These are phyloP conservation scores for Tragelaphus strepsiceros DNA, from an alignment of 2,113 vertebrate species.

Conservation along the genomic window DNA sequence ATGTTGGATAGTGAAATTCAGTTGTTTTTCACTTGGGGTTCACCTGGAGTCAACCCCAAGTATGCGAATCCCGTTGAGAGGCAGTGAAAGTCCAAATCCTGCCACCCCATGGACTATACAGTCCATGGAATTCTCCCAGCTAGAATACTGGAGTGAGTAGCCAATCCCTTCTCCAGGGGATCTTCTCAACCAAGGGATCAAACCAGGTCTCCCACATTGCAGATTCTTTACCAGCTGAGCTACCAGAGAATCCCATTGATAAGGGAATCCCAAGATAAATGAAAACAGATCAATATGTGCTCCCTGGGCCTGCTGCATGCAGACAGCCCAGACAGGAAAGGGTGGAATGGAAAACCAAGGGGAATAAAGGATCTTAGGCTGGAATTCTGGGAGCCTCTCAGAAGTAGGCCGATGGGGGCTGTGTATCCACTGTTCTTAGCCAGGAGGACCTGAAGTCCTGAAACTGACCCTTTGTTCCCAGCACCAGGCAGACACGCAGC, in stretches of 20 bases:
- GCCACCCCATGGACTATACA: background rate
- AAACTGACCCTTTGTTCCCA: background rate
- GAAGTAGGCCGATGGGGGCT: background rate
- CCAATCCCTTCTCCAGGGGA: background rate
- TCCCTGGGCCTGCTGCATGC: background rate
- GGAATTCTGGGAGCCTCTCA: background rate
- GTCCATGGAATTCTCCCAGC: background rate
- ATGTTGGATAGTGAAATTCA: background rate
- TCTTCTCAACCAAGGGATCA: background rate
- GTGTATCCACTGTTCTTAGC: background rate
- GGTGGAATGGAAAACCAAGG: background rate
- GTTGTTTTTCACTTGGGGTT: background rate
- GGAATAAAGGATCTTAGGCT: background rate
- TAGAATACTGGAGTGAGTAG: background rate
- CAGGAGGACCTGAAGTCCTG: background rate
- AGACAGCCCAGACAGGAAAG: background rate
- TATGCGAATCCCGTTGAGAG: rapidly evolving
- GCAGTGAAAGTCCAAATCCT: background rate
- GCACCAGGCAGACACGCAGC: background rate
- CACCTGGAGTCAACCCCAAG: background rate
- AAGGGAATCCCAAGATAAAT: background rate
- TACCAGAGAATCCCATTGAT: background rate
- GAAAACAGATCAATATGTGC: background rate
- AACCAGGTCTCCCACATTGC: background rate
- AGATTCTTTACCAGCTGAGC: background rate